Percentiles rank a stretch among this genome's conserved stretches.
phyloP scores from a whole-genome alignment of 2,113 vertebrate genomes.

The Colaptes auratus region DNA sequence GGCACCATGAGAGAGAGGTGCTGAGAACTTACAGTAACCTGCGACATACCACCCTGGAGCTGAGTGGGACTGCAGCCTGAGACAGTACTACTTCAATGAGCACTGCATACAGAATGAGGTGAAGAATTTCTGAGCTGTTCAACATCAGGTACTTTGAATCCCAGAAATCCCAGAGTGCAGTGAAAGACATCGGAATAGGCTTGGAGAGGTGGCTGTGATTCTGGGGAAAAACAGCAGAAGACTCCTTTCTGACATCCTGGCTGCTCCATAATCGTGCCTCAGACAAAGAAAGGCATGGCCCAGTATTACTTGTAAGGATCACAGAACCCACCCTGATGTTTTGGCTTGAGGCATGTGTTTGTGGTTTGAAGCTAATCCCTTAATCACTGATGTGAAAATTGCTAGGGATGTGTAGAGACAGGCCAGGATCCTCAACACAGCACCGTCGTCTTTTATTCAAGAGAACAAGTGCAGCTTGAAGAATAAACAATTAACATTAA shows the following conservation, averaged over 20 bases:
- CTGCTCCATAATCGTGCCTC: not conserved
- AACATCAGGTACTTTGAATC: not conserved
- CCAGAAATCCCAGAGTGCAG: not conserved
- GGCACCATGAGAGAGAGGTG: not conserved
- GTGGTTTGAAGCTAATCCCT: slow-evolving; percentile 35
- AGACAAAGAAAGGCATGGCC: not conserved
- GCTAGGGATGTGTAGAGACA: not conserved
- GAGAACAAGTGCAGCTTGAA: not conserved
- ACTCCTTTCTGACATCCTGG: not conserved
- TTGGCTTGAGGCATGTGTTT: slow-evolving; percentile 15
- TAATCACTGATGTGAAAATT: slow-evolving; percentile 19
- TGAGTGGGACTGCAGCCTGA: not conserved
- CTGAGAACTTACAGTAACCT: not conserved
- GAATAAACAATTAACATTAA: not conserved
- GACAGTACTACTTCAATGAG: not conserved
- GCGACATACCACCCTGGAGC: not conserved
- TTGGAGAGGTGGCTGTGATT: not conserved
- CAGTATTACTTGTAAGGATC: not conserved
- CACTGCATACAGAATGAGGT: not conserved
- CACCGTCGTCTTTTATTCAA: not conserved
- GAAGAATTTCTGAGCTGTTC: not conserved
- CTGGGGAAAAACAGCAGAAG: not conserved
- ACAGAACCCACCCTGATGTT: not conserved
- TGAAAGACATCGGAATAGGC: not conserved
- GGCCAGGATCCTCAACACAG: not conserved